Percentiles rank a stretch among this genome's conserved stretches.
Evolutionary conservation across 1,140 invertebrate genomes (phyloP).

Genomic region (Cotesia typhae): DNA sequence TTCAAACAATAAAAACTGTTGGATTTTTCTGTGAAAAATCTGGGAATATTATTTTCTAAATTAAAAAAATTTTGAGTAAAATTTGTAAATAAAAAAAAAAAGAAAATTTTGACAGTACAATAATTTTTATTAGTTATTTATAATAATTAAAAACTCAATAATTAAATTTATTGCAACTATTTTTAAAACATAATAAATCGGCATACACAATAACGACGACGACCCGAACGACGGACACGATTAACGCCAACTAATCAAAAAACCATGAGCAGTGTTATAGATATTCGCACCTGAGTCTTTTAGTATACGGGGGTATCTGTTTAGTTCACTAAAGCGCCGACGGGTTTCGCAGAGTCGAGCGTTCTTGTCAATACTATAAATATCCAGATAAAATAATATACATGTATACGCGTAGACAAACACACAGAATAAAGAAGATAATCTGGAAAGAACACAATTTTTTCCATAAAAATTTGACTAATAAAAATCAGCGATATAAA

Average conservation of each 20-base stretch:
- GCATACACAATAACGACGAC: background rate
- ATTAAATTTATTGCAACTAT: background rate
- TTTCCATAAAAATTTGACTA: too few species aligned
- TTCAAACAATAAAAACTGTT: too few species aligned
- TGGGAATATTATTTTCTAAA: too few species aligned
- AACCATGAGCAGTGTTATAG: slow-evolving; percentile 49
- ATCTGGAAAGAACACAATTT: slow-evolving; percentile 4
- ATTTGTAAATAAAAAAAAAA: too few species aligned
- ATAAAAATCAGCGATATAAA: too few species aligned
- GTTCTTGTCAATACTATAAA: slow-evolving; percentile 4
- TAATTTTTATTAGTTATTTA: slow-evolving; percentile 1
- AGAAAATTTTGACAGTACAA: too few species aligned
- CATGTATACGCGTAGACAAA: slow-evolving; percentile 18
- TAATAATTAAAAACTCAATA: background rate
- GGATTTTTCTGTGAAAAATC: too few species aligned
- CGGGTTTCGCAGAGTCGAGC: slow-evolving; percentile 29
- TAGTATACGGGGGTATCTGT: slow-evolving; percentile 62
- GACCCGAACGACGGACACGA: slow-evolving; percentile 40
- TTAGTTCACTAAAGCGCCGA: slow-evolving; percentile 62
- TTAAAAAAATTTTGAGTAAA: too few species aligned
- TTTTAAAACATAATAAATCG: slow-evolving; percentile 15
- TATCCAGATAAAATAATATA: background rate
- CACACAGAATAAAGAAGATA: slow-evolving; percentile 18
- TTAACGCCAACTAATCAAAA: slow-evolving; percentile 52
- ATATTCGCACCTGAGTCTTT: slow-evolving; percentile 63